A percentile compares a stretch with the other conserved stretches of the same genome.
Evolutionary conservation across 1,140 invertebrate species (phyloP).

Genomic region (Argopecten irradians): DNA sequence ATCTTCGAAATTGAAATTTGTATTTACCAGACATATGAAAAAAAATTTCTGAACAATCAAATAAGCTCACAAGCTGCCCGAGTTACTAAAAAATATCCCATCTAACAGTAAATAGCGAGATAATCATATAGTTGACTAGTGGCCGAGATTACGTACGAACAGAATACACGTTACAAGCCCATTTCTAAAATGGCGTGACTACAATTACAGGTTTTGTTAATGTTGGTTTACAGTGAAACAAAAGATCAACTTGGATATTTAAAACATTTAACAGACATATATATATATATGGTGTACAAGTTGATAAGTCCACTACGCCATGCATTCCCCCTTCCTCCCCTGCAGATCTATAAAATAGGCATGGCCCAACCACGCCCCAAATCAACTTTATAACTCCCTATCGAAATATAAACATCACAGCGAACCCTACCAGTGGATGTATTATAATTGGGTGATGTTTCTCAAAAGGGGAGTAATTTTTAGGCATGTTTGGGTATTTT

Average conservation of each 20-base stretch:
- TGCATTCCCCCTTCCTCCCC: neutral
- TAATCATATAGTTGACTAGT: slow-evolving; percentile 6
- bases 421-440: neutral
- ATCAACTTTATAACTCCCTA: neutral
- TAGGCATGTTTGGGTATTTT: neutral
- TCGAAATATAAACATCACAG: neutral
- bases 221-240: slow-evolving; percentile 10
- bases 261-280: neutral
- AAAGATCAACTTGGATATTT: slow-evolving; percentile 18
- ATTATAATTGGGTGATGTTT: neutral
- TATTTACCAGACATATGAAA: neutral
- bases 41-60: neutral
- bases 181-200: slow-evolving; percentile 11
- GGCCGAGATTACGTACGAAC: neutral
- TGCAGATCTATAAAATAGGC: neutral
- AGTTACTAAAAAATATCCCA: slow-evolving; percentile 2
- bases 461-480: neutral
- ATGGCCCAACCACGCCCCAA: neutral
- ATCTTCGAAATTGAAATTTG: neutral
- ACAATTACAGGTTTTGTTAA: slow-evolving; percentile 23
- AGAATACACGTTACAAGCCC: neutral
- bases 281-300: slow-evolving; percentile 20
- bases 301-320: neutral
- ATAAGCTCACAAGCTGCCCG: neutral
- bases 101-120: neutral